A percentile compares a stretch with the other conserved stretches of the same genome.
Evolutionary conservation across 37 sponge, comb jelly and placozoan genomes (phyloP).

Genomic region (Cliona cf. orientalis): DNA sequence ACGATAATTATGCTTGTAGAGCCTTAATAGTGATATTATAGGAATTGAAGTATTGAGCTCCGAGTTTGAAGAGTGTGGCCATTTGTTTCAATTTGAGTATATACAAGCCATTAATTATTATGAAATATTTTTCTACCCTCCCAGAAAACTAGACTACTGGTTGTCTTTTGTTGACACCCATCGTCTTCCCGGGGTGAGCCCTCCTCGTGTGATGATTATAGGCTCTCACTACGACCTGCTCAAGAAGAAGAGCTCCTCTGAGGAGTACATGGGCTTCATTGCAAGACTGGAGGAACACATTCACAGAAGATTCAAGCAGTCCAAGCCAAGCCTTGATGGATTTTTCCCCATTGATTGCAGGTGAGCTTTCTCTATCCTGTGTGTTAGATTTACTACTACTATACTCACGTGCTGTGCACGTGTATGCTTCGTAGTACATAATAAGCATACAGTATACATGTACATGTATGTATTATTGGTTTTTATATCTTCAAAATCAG

Average conservation of each 20-base stretch:
- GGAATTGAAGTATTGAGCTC: too few relatives aligned
- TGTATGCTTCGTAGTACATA: too few relatives aligned
- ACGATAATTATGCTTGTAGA: background rate
- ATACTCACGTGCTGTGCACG: too few relatives aligned
- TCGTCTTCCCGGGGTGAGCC: slow-evolving; percentile 2
- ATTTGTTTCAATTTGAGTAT: too few relatives aligned
- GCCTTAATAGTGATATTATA: too few relatives aligned
- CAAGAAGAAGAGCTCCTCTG: background rate
- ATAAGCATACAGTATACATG: too few relatives aligned
- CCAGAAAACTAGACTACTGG: slow-evolving; percentile 46
- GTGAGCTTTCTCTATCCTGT: too few relatives aligned
- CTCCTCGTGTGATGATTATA: slow-evolving; percentile 50
- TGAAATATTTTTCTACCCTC: background rate
- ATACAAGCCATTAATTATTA: too few relatives aligned
- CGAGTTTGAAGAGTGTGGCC: too few relatives aligned
- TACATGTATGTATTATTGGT: too few relatives aligned
- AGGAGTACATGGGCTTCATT: background rate
- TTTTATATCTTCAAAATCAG: too few relatives aligned
- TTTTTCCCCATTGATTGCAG: slow-evolving; percentile 53
- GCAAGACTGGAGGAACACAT: slow-evolving; percentile 2
- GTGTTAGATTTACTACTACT: too few relatives aligned
- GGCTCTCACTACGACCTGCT: slow-evolving; percentile 47
- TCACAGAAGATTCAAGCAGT: background rate
- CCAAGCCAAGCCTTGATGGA: slow-evolving; percentile 8
- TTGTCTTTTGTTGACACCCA: slow-evolving; percentile 34